phyloP scores from a whole-genome alignment of 2,113 vertebrate species.

The Nibea coibor region DNA sequence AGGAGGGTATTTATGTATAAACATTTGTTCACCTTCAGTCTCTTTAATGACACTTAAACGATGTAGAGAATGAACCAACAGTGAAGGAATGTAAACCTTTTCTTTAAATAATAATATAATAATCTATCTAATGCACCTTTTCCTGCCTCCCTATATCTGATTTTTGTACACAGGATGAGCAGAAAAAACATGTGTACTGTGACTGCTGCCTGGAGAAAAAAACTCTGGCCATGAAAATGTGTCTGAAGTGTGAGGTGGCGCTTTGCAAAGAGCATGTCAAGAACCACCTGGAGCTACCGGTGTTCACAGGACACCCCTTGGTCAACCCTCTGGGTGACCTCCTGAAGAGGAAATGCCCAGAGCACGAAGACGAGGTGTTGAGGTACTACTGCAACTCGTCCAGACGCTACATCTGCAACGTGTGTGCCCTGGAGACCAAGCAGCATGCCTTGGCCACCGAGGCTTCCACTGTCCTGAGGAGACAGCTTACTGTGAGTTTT shows the following conservation, averaged over 20 bases:
- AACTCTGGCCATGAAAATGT: constrained; percentile 61
- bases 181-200: constrained; percentile 50
- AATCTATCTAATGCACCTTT: neutral
- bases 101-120: neutral
- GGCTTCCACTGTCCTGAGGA: constrained; percentile 40
- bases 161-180: constrained; percentile 37
- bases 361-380: constrained; percentile 70
- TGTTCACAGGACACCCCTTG: constrained; percentile 71
- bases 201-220: constrained; percentile 60
- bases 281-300: constrained; percentile 60
- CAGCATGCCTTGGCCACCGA: constrained; percentile 28
- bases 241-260: constrained; percentile 76
- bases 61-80: neutral
- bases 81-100: neutral
- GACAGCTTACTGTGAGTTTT: constrained; percentile 71
- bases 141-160: neutral
- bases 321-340: constrained; percentile 63
- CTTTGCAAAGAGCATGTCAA: constrained; percentile 69
- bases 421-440: constrained; percentile 66
- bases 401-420: constrained; percentile 69
- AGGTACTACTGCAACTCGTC: constrained; percentile 70
- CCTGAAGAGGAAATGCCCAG: constrained; percentile 60
- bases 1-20: constrained; percentile 39
- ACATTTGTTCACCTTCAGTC: neutral
- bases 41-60: neutral